Conservation (phyloP, 2,113 vertebrate species). For the Atractosteus spatula region DNA sequence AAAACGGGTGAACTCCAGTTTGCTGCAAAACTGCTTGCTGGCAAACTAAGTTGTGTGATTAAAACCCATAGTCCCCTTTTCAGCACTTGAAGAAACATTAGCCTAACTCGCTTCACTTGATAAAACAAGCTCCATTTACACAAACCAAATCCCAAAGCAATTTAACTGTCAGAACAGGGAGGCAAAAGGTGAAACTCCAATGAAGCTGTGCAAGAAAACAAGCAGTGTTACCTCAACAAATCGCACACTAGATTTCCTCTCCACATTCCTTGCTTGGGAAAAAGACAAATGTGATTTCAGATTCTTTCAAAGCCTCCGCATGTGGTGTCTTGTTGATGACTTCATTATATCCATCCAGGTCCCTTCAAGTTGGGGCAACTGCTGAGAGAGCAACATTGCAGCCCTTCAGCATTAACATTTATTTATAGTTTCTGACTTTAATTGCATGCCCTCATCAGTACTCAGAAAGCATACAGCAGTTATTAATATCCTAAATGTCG, state of each 20-base stretch:
- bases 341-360: conserved; percentile 34
- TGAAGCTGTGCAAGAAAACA: no score
- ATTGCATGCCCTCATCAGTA: background rate
- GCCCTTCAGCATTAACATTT: background rate
- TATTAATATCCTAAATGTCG: conserved; percentile 51
- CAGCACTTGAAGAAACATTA: no score
- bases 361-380: conserved; percentile 26
- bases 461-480: conserved; percentile 30
- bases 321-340: conserved; percentile 32
- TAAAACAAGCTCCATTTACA: no score
- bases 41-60: no score
- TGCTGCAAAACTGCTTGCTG: no score
- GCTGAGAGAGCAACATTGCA: background rate
- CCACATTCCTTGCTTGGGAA: background rate
- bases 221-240: background rate
- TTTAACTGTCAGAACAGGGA: no score
- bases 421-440: conserved; percentile 7
- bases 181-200: no score
- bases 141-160: no score
- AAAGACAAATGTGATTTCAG: background rate
- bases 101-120: no score
- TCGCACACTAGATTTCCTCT: background rate
- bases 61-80: no score
- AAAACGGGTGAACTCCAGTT: no score
- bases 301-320: background rate